A percentile compares a stretch with the other conserved stretches of the same genome.
These are phyloP conservation scores for Aphodius granarius DNA, from an alignment of 2,888 invertebrate genomes.

Conservation along the genomic window DNA sequence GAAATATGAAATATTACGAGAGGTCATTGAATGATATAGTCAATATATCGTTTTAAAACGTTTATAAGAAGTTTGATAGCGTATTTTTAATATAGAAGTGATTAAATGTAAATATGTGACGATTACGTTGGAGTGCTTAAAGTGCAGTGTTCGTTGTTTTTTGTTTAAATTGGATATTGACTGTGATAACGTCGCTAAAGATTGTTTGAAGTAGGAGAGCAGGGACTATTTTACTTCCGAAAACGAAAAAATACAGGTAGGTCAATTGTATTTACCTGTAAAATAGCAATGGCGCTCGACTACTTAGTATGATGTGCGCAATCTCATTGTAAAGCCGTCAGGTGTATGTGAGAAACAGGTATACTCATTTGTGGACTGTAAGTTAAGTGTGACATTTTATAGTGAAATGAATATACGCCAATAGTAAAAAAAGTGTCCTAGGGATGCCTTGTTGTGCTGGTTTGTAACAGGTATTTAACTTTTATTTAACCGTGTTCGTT, in stretches of 20 bases:
- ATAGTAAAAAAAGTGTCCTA: constrained; percentile 2
- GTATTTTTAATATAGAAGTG: background rate
- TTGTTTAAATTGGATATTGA: background rate
- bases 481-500: background rate
- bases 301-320: constrained; percentile 22
- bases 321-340: constrained; percentile 22
- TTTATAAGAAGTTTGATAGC: background rate
- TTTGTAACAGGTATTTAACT: constrained; percentile 4
- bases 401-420: constrained; percentile 23
- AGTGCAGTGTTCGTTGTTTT: background rate
- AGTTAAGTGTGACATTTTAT: constrained; percentile 27
- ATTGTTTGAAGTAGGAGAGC: background rate
- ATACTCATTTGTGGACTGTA: constrained; percentile 25
- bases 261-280: constrained; percentile 19
- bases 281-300: constrained; percentile 21
- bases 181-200: background rate
- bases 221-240: background rate
- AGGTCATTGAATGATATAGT: background rate
- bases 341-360: constrained; percentile 27
- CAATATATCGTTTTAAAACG: background rate
- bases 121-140: background rate
- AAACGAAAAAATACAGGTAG: background rate
- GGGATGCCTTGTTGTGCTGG: background rate
- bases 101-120: background rate
- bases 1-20: background rate